Conservation (phyloP, 2,113 vertebrate genomes). For the Pongo pygmaeus region DNA sequence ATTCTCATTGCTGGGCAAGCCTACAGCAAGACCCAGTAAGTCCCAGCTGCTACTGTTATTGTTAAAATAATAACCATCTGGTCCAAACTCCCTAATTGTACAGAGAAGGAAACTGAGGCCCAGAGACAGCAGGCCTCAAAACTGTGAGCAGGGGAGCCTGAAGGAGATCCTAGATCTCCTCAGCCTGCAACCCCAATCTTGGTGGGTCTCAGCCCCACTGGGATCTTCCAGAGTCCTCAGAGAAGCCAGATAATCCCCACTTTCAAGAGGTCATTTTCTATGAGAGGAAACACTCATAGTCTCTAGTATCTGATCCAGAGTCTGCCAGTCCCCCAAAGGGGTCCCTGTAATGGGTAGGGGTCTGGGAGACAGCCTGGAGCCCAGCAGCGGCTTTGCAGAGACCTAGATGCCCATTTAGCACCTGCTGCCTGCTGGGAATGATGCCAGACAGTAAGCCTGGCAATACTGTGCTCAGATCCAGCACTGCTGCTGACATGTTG, state of each 20-base stretch:
- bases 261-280: not conserved
- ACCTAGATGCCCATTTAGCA: not conserved
- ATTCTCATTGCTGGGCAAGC: not conserved
- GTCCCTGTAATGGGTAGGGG: not conserved
- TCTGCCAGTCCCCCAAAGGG: not conserved
- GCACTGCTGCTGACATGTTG: not conserved
- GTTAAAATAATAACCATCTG: not conserved
- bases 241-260: not conserved
- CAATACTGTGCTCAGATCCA: not conserved
- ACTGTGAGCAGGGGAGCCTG: accelerated
- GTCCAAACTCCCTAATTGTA: not conserved
- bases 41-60: not conserved
- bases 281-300: not conserved
- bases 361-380: not conserved
- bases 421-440: no score
- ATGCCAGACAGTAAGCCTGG: not conserved
- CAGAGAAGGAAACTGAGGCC: not conserved
- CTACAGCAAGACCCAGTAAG: not conserved
- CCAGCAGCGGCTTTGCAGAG: not conserved
- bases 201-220: not conserved
- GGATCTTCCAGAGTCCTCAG: not conserved
- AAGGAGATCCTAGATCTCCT: not conserved
- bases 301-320: not conserved
- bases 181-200: not conserved
- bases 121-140: not conserved